Evolutionary conservation across 2,888 invertebrate species (phyloP), one percentile per base, ranked within the genome.

Genomic region (Eupithecia dodoneata): DNA sequence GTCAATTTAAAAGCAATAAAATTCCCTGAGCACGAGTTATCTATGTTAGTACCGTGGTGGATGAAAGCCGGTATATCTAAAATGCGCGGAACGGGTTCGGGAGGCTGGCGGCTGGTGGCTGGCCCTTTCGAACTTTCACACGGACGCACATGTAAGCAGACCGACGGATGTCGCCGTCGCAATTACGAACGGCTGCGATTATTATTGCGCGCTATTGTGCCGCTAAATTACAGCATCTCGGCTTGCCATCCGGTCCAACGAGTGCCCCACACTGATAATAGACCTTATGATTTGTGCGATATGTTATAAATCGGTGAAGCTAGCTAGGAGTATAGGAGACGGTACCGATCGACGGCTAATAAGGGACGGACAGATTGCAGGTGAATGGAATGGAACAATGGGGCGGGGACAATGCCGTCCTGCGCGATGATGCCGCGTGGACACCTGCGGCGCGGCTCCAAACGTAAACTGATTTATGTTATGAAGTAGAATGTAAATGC

Each of bases 201-300:
- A 94, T 94, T 94, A 93, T 92, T 92, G 91, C 90, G 90, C 88
- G 88, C 91, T 90, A 94, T 94, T 94, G 94, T 94, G 90, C 91
- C 89, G 87, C 92, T 92, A 91, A 94, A 94, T 92, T 93, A 92
- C 92, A 90, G 90, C 93, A 90, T 93, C 93, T 94, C 93, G 88
- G 88, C 92, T 93, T 93, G 92, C 93, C 94, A 93, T 94, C 94
- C 94, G 93, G 93, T 88, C 85, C 87, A 84, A 83, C 76, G 77
- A 79, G 74, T 82, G 76, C 85, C 65, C 84, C 78, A 80, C 80
- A 83, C 79, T 71, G 41, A 81, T 77, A 78, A 71, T 74, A 65
- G 75, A 81, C 85, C 87, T 87, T 89, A 87, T 81, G 74, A 77
- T 73, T 13, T 65, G 73, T 45, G 77, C 49, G 71, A 76, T 84